phyloP scores from a whole-genome alignment of 2,113 vertebrate genomes.

The Poecilia latipinna region DNA sequence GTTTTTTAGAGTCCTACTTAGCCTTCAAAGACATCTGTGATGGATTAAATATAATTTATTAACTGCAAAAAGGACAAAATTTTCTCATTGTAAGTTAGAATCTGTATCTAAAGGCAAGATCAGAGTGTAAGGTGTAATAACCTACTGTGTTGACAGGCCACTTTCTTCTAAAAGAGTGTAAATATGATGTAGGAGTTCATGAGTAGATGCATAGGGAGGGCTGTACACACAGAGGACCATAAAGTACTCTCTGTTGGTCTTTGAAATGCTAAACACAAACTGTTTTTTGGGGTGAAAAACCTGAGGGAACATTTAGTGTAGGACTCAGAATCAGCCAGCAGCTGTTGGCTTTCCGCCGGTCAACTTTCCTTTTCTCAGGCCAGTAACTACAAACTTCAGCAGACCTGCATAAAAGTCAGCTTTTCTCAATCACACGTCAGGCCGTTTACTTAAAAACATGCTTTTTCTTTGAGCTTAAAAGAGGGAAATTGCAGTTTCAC shows the following conservation, averaged over 20 bases:
- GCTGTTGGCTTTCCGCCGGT: conserved; percentile 55
- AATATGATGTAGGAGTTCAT: conserved; percentile 66
- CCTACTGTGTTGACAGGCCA: conserved; percentile 26
- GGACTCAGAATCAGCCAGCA: conserved; percentile 43
- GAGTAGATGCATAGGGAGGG: conserved; percentile 53
- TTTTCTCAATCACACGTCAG: conserved; percentile 45
- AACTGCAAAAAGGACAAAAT: not conserved
- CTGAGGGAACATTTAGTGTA: conserved; percentile 55
- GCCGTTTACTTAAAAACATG: conserved; percentile 48
- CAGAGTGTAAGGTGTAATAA: conserved; percentile 36
- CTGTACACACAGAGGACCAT: conserved; percentile 47
- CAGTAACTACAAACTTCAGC: conserved; percentile 46
- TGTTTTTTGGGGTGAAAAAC: conserved; percentile 58
- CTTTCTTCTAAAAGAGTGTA: conserved; percentile 54
- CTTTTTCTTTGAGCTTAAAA: conserved; percentile 33
- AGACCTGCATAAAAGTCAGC: conserved; percentile 36
- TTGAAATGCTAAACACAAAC: conserved; percentile 61
- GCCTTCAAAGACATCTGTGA: too few relatives aligned
- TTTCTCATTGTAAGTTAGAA: not conserved
- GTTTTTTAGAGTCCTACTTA: too few relatives aligned
- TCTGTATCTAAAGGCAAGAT: conserved; percentile 14
- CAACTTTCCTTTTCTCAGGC: conserved; percentile 57
- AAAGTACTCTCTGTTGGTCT: conserved; percentile 43
- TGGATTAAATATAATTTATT: not conserved
- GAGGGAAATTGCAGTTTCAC: conserved; percentile 15